Conservation (phyloP, 2,888 invertebrate genomes). For the Luperina testacea region DNA sequence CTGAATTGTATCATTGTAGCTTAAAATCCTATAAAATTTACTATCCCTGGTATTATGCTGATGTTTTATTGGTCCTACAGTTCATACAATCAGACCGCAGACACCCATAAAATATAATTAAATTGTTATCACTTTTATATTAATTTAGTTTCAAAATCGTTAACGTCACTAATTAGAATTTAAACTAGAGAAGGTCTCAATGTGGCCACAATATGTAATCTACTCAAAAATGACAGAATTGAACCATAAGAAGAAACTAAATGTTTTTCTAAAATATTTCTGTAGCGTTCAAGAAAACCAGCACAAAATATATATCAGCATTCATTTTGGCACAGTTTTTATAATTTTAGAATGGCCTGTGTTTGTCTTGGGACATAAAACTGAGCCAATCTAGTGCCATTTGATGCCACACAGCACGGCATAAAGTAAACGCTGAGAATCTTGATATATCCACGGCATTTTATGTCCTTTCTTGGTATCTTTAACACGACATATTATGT, state of each 20-base stretch:
- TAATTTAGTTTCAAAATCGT: neutral
- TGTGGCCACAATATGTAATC: neutral
- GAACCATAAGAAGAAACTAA: neutral
- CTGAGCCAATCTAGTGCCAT: conserved; percentile 11
- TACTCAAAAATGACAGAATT: neutral
- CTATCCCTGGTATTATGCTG: conserved; percentile 9
- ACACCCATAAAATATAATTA: conserved; percentile 24
- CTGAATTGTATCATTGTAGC: conserved; percentile 44
- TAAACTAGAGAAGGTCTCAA: neutral
- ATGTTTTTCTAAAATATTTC: neutral
- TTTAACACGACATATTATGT: conserved; percentile 18
- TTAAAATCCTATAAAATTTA: conserved; percentile 49
- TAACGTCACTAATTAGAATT: neutral
- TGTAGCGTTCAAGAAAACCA: neutral
- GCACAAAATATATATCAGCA: neutral
- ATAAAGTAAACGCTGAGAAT: conserved; percentile 13
- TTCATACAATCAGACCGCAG: conserved; percentile 32
- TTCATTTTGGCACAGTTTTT: neutral
- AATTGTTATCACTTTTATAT: neutral
- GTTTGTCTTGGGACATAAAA: conserved; percentile 27
- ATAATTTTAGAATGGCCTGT: neutral
- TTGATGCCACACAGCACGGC: neutral
- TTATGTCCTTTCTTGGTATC: conserved; percentile 17
- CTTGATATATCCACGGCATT: conserved; percentile 23
- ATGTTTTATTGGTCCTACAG: conserved; percentile 29